Base-by-base conservation (phyloP, 2,113 vertebrate species). In the Sphyrna mokarran region DNA sequence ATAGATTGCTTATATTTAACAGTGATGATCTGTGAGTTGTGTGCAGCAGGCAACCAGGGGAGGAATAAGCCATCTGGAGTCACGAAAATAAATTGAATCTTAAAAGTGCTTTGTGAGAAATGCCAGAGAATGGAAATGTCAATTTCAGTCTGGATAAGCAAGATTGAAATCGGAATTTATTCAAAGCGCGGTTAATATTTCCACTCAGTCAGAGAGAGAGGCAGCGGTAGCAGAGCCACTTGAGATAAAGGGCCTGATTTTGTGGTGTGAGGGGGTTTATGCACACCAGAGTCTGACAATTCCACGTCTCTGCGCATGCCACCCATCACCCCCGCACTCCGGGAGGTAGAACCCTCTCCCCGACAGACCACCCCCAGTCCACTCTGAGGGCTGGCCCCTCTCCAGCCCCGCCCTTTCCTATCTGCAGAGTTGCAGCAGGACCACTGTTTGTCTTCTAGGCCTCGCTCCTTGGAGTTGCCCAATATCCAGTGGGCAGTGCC, bases 61-160 rank as follows among this genome's bases (percentile, higher is more conserved):
- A 90, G 87, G 33, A 90, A 61, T 90, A 89, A 89, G 86, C 58
- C 10, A 90, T 90, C 87, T 87, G 40, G 85, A 87, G 85, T 87
- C 85, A 8, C 29, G 26, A 90, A 90, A 61, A 61, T 90, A 90
- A 90, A 90, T 90, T 90, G 87, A 90, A 90, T 90, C 54, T 90
- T 13, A 5, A 90, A 90, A 90, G 54, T 61, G 29, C 48, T 58
- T 61, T 90, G 48, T n/a, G 87, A 61, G 87, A 58, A 89, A 58
- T n/a, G n/a, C 54, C 58, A 90, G 26, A 90, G 29, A 58, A 33
- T 33, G 54, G 54, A 58, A 90, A 54, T 58, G 43, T 89, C 86
- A 90, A 61, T 90, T 90, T 90, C 87, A 61, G 87, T 1, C 87
- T 90, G 29, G 29, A 29, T 61, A 61, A 90, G 87, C 48, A 90